A percentile compares a stretch with the other conserved stretches of the same genome.
These are phyloP conservation scores for Poeciliopsis infans DNA, from an alignment of 2,797 vertebrate species.

Conservation along the genomic window DNA sequence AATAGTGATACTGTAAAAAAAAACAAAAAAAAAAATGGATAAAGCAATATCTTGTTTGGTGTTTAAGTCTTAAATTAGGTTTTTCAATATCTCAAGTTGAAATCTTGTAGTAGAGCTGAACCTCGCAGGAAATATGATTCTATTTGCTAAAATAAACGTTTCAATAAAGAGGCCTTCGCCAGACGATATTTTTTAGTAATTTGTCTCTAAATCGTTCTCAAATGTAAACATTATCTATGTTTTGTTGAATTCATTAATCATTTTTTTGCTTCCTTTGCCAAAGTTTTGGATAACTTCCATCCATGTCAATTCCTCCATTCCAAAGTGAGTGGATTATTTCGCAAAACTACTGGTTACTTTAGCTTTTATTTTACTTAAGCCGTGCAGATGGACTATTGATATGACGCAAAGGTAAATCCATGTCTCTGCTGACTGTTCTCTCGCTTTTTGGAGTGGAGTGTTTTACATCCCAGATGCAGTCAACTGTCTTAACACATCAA, in stretches of 20 bases:
- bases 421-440: constrained; percentile 29
- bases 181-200: neutral
- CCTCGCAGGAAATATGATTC: neutral
- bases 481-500: constrained; percentile 41
- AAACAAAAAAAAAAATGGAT: neutral
- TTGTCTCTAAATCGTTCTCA: neutral
- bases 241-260: neutral
- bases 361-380: constrained; percentile 6
- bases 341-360: constrained; percentile 6
- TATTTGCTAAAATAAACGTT: neutral
- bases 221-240: neutral
- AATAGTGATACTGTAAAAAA: no score
- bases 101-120: neutral
- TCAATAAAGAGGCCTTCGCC: neutral
- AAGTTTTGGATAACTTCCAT: neutral
- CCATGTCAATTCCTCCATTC: constrained; percentile 8
- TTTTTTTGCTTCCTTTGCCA: constrained; percentile 3
- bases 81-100: neutral
- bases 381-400: constrained; percentile 26
- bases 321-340: constrained; percentile 14
- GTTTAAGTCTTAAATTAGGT: neutral
- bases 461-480: constrained; percentile 44
- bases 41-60: neutral
- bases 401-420: constrained; percentile 41
- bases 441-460: constrained; percentile 43